Percentiles rank a stretch among this genome's conserved stretches.
Conservation (phyloP, 1,140 invertebrate species). For the Trachymyrmex septentrionalis region DNA sequence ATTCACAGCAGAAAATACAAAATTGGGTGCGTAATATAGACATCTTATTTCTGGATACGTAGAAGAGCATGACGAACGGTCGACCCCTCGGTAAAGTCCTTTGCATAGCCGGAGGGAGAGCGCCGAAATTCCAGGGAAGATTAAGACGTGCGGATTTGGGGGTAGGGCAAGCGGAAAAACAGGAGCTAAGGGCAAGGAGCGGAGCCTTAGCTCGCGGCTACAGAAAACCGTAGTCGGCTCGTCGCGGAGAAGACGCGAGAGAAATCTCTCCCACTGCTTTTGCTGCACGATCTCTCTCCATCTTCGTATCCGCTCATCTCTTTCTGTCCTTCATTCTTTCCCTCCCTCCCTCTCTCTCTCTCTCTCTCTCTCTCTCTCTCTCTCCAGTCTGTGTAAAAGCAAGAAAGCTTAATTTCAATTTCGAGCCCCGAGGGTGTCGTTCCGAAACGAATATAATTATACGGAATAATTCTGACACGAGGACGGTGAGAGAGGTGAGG, state of each 20-base stretch:
- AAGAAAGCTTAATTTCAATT: constrained; percentile 87
- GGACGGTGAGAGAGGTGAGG: constrained; percentile 56
- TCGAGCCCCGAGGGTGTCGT: constrained; percentile 86
- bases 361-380: constrained; percentile 4
- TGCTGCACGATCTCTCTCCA: constrained; percentile 54
- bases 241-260: constrained; percentile 59
- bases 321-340: background rate
- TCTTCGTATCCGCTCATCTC: constrained; percentile 12
- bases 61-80: constrained; percentile 68
- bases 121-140: constrained; percentile 71
- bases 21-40: constrained; percentile 65
- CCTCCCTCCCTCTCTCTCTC: background rate
- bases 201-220: constrained; percentile 82
- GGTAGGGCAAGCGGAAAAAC: constrained; percentile 74
- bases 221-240: constrained; percentile 70
- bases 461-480: constrained; percentile 86
- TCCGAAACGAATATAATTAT: constrained; percentile 87
- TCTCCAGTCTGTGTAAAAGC: constrained; percentile 62
- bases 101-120: constrained; percentile 73
- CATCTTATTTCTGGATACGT: constrained; percentile 67
- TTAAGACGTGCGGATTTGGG: constrained; percentile 77
- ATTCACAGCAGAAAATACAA: constrained; percentile 55
- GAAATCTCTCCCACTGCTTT: constrained; percentile 28
- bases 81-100: constrained; percentile 65
- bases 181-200: constrained; percentile 71